Base-by-base conservation (phyloP, 2,888 invertebrate species). In the Harmothoe impar region DNA sequence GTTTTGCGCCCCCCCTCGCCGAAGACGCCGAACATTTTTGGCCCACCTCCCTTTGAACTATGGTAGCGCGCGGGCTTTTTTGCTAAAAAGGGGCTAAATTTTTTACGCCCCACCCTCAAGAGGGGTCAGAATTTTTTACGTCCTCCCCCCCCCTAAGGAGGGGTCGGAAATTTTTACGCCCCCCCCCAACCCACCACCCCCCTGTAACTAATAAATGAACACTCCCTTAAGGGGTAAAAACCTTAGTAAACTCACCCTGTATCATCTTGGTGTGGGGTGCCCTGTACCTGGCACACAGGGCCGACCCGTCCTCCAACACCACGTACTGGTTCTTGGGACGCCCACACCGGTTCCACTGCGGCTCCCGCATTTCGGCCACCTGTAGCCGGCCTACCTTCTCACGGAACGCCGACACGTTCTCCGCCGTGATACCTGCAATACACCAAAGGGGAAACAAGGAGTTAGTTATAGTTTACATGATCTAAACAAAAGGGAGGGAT, bases 311-410 rank as follows among this genome's bases (percentile, higher is more conserved):
- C 17, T 93, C 92, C 68, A 95, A 92, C 25, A 93, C 92, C 1
- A 95, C 92, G 89, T 93, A 95, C 52, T 94, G 94, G 91, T 95
- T 95, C 90, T 94, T 94, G 7, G 94, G 95, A 35, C 95, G 93
- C 0, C 95, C 95, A 93, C 95, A 95, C 23, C 93, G 93, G 91
- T 95, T 94, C 95, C 95, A 95, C 12, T 93, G 93, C 1, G 95
- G 95, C 10, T 93, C 93, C 51, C 94, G 89, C 88, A 94, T 91
- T 15, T 91, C 91, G 31, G 91, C 77, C 12, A 94, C 93, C 12
- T 52, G 90, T 15, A 91, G 89, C 0, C 91, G 90, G 25, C 93
- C 92, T 0, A 94, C 89, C 12, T 92, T 92, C 23, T 92, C 54
- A 0, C 94, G 92, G 52, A 93, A 92, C 17, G 91, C 89, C 17